A percentile compares a stretch with the other conserved stretches of the same genome.
Conservation (phyloP, 2,113 vertebrate species). For the Danionella cerebrum region DNA sequence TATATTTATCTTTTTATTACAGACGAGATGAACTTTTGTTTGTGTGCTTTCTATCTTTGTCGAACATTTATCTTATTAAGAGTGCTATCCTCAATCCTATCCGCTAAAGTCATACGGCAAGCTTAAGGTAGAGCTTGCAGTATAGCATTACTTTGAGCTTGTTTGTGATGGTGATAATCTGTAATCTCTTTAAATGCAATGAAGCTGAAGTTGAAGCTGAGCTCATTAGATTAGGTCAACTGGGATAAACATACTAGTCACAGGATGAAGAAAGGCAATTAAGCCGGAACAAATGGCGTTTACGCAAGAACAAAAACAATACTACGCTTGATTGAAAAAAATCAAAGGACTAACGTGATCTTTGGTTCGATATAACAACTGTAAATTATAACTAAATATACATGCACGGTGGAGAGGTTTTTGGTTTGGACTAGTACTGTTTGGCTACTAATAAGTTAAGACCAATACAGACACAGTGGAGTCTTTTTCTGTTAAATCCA, state of each 20-base stretch:
- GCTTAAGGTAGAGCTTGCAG: background rate
- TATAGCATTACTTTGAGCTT: background rate
- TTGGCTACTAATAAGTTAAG: no score
- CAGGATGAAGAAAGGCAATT: background rate
- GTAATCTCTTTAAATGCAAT: conserved; percentile 9
- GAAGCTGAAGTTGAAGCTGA: background rate
- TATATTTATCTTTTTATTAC: no score
- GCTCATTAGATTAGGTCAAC: background rate
- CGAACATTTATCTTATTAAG: background rate
- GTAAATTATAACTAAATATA: no score
- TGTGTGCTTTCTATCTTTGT: background rate
- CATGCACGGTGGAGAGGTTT: no score
- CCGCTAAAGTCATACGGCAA: background rate
- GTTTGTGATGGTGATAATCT: background rate
- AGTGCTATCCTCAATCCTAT: background rate
- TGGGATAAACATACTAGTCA: background rate
- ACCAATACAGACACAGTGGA: background rate
- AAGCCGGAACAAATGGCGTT: no score
- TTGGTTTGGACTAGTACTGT: no score
- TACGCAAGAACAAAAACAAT: no score
- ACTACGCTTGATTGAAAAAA: no score
- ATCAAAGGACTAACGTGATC: no score
- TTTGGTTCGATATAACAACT: no score
- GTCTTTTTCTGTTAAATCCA: no score
- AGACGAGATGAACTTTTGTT: background rate